Evolutionary conservation across 2,113 vertebrate species (phyloP), one percentile per base, ranked within the genome.

Genomic region (Salvelinus sp.): DNA sequence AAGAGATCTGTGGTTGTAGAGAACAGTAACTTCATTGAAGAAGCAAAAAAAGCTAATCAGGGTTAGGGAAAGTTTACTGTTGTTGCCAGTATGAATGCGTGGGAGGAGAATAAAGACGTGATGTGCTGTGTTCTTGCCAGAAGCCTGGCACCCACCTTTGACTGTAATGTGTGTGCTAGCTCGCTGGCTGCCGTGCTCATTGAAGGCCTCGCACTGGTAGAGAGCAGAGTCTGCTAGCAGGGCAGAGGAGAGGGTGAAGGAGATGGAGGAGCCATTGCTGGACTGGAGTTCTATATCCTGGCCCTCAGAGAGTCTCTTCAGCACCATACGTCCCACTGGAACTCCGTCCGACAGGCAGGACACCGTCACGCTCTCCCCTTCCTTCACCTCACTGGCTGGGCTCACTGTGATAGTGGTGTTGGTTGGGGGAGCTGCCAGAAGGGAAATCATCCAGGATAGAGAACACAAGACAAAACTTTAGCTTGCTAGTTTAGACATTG

Each of bases 381-480:
- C 79, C 85, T 87, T 87, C 1, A 82, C 77, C 30, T 73, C 84
- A 30, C 81, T 79, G 68, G 82, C 91, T 70, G 90, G 91, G 76
- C 90, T 93, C 83, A 89, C 80, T 73, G 6, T 83, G 75, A 92
- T 82, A 1, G 76, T 68, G 25, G 86, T 91, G 25, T 86, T 92
- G 85, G 88, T 90, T 74, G 83, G 91, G 67, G 90, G 85, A 79
- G 79, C 92, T 96, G 84, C 71, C 83, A 60, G 67, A 62, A 62
- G 9, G 20, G 9, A 22, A 22, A 62, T 66, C 30, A 50, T 82
- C 73, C 20, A 22, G 13, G n/a, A 62, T 18, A 18, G 16, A 54
- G 68, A 67, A 27, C 82, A 54, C 6, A n/a, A 30, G 30, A 76
- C 9, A 54, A 18, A 14, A 54, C 16, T 54, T 54, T 54, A 54